Conservation (phyloP, 2,888 invertebrate genomes). For the Eupithecia vulgata region DNA sequence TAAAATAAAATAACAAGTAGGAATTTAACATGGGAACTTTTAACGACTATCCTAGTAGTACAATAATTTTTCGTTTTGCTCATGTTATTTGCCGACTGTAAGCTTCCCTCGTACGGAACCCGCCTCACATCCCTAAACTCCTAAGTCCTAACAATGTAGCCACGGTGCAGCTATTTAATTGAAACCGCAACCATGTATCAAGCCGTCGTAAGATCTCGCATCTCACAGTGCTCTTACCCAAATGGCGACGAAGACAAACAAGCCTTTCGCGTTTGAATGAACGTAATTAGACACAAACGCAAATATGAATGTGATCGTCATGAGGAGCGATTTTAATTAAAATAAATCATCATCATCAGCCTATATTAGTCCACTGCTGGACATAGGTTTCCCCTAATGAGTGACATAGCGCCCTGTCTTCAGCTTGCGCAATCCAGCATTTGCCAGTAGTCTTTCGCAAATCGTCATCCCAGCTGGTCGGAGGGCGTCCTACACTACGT, state of each 20-base stretch:
- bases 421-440: too few species aligned
- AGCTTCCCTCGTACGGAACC: background rate
- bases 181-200: conserved; percentile 56
- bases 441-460: too few species aligned
- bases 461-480: too few species aligned
- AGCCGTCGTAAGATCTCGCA: conserved; percentile 51
- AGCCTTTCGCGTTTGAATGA: conserved; percentile 49
- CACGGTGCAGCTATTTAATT: conserved; percentile 55
- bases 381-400: too few species aligned
- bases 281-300: conserved; percentile 41
- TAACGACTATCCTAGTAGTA: too few species aligned
- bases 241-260: conserved; percentile 49
- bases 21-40: too few species aligned
- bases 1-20: background rate
- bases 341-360: too few species aligned
- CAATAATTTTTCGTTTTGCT: background rate
- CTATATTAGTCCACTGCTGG: too few species aligned
- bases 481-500: too few species aligned
- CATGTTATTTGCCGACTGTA: background rate
- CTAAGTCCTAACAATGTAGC: conserved; percentile 35
- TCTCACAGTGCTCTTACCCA: conserved; percentile 49
- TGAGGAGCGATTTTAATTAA: conserved; percentile 19
- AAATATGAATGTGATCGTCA: conserved; percentile 41
- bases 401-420: too few species aligned
- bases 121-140: conserved; percentile 22